Base-by-base conservation (phyloP, 2,113 vertebrate species). In the Poeciliopsis prolifica region DNA sequence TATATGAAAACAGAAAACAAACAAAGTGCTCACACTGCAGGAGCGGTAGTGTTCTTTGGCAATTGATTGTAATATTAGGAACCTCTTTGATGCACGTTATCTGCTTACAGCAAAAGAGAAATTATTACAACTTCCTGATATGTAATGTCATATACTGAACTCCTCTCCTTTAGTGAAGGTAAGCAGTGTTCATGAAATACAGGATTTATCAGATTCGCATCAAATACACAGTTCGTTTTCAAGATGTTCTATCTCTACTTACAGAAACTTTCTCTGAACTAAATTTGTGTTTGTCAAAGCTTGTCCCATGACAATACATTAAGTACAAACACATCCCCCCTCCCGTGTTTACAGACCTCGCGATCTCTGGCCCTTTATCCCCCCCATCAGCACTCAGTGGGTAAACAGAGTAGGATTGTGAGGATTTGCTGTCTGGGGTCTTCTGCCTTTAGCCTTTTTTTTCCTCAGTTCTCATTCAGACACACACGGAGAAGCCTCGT, bases 311-410 rank as follows among this genome's bases (percentile, higher is more conserved):
- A 78, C 84, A 68, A n/a, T 63, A 68, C 51, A n/a, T 13, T 24
- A 42, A 30, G 72, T 72, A 68, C 75, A 72, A 58, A 69, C 8
- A 76, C 22, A 79, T 51, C 42, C 24, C 62, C 65, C 54, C 22
- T 35, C 73, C 51, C 79, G 65, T 89, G 88, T 88, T 86, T 84
- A 82, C 72, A 76, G 85, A 83, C 78, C 77, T 70, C 76, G 73
- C 58, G 72, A 74, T 78, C 33, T 80, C 78, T 70, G 6, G 0
- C 37, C 28, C 24, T 65, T 62, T 84, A 89, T 90, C 87, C 40
- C 13, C 61, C 61, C 80, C 80, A 81, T 91, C 89, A 86, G 72
- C 63, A 66, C 69, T 30, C 3, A 3, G 64, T 65, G 65, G 48
- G 81, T 85, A 90, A 84, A 92, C 83, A 88, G 51, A 44, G 82